Percentiles rank a stretch among this genome's conserved stretches.
phyloP scores from a whole-genome alignment of 2,797 vertebrate genomes.

The Masticophis lateralis region DNA sequence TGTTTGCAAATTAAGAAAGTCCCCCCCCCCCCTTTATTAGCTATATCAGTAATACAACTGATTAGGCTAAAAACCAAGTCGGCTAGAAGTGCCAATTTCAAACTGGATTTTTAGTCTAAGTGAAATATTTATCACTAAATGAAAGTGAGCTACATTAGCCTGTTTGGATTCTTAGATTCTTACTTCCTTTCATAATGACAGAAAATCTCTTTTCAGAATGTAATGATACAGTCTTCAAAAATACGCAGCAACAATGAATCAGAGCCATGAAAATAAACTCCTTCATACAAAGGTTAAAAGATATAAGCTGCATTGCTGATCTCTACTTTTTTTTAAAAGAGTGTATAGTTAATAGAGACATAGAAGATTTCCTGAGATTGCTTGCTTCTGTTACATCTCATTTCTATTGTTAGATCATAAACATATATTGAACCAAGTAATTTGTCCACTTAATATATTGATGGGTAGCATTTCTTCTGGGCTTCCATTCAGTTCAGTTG shows the following conservation, averaged over 20 bases:
- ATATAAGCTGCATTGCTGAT: not conserved
- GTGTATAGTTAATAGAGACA: not conserved
- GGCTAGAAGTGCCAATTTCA: not conserved
- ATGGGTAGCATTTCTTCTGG: not conserved
- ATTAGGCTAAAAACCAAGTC: not conserved
- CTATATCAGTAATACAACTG: not conserved
- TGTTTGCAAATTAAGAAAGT: not conserved
- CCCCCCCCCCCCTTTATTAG: not conserved
- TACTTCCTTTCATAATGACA: conserved; percentile 1
- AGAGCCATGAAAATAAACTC: conserved; percentile 20
- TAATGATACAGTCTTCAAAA: conserved; percentile 2
- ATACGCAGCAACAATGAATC: conserved; percentile 19
- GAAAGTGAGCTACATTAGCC: conserved; percentile 7
- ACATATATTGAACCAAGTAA: not conserved
- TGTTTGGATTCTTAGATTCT: not conserved
- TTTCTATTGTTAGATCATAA: not conserved
- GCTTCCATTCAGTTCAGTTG: not conserved
- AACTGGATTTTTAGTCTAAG: not conserved
- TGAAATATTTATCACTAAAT: not conserved
- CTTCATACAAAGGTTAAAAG: not conserved
- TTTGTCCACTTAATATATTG: not conserved
- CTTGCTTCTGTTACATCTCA: not conserved
- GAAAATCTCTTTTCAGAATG: not conserved
- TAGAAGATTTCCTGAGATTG: not conserved
- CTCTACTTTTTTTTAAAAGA: not conserved